Conservation (phyloP, 2,113 vertebrate genomes). For the Turdus rufiventris region DNA sequence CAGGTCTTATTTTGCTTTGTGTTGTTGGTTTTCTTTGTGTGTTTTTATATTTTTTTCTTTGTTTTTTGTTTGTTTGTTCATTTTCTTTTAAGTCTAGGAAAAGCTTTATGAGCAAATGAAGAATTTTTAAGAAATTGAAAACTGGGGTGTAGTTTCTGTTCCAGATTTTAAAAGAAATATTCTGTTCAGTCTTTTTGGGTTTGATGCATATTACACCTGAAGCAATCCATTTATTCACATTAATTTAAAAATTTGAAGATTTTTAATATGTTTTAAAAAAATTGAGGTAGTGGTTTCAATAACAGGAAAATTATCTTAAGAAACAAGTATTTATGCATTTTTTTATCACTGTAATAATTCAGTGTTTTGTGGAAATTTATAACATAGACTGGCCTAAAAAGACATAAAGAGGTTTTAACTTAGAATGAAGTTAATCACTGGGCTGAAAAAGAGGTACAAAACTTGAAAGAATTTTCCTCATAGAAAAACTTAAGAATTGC, state of each 20-base stretch:
- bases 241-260: background rate
- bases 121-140: background rate
- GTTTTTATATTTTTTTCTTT: background rate
- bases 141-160: background rate
- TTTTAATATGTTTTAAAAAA: background rate
- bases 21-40: background rate
- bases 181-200: background rate
- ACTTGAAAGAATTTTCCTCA: slow-evolving; percentile 15
- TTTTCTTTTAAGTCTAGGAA: background rate
- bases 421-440: slow-evolving; percentile 34
- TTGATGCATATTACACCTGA: background rate
- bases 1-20: background rate
- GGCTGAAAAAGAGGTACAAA: background rate
- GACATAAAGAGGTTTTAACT: slow-evolving; percentile 50
- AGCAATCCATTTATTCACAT: background rate
- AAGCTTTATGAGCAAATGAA: background rate
- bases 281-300: background rate
- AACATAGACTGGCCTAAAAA: slow-evolving; percentile 29
- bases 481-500: slow-evolving; percentile 24
- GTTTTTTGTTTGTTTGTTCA: background rate
- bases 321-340: background rate
- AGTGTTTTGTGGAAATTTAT: background rate
- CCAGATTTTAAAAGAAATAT: background rate
- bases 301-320: background rate
- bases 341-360: background rate